phyloP scores from a whole-genome alignment of 2,113 vertebrate species.

The Scomber scombrus region DNA sequence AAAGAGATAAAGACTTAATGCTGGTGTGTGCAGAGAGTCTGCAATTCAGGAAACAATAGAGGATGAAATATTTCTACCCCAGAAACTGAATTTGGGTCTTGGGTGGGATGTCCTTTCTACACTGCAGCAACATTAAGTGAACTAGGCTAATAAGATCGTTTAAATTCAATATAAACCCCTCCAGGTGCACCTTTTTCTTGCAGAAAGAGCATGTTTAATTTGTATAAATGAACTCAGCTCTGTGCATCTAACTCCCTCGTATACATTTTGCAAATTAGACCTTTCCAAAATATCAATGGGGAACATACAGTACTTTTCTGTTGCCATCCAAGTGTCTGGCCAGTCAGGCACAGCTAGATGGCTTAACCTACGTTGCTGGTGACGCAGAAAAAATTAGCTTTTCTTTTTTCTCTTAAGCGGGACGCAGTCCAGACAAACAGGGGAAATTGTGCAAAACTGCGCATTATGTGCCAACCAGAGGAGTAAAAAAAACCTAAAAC shows the following conservation, averaged over 20 bases:
- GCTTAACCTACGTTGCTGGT: slow-evolving; percentile 54
- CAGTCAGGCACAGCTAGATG: slow-evolving; percentile 42
- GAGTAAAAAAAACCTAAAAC: neutral
- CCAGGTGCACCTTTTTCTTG: neutral
- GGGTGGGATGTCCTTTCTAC: neutral
- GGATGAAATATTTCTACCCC: too few species aligned
- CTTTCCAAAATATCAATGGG: neutral
- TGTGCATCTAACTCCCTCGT: neutral
- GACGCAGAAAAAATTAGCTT: slow-evolving; percentile 71
- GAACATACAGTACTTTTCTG: slow-evolving; percentile 62
- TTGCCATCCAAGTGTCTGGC: slow-evolving; percentile 37
- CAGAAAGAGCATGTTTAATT: neutral
- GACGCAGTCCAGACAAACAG: slow-evolving; percentile 24
- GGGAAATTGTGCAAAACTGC: slow-evolving; percentile 6
- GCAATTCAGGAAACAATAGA: neutral
- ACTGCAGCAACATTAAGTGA: neutral
- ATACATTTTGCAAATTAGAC: neutral
- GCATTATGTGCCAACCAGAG: neutral
- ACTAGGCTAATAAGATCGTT: neutral
- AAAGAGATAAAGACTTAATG: neutral
- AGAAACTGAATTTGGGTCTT: neutral
- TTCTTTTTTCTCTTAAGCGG: slow-evolving; percentile 23
- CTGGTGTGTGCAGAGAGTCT: neutral
- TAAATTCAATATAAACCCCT: neutral
- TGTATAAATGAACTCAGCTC: neutral